Percentiles rank a stretch among this genome's conserved stretches.
These are phyloP conservation scores for Camelus dromedarius DNA, from an alignment of 2,113 vertebrate species.

Conservation along the genomic window DNA sequence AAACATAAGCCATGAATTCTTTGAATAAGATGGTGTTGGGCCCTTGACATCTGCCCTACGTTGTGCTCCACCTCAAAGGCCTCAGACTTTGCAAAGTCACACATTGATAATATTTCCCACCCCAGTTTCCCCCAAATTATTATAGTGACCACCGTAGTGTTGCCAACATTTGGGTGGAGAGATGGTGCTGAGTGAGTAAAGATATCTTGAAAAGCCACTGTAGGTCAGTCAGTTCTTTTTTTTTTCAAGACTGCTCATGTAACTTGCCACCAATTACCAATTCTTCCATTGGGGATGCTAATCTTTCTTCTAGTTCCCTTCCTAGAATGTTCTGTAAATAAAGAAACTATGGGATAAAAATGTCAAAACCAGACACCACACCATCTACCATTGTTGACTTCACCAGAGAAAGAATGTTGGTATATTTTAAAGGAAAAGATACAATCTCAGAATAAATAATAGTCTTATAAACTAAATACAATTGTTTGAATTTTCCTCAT, in stretches of 20 bases:
- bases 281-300: background rate
- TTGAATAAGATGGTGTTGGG: background rate
- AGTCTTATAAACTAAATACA: background rate
- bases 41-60: background rate
- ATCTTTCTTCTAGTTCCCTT: background rate
- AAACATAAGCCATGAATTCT: background rate
- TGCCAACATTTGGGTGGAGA: background rate
- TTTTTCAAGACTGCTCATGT: background rate
- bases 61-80: background rate
- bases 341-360: background rate
- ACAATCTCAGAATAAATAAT: background rate
- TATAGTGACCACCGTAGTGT: too few relatives aligned
- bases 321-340: background rate
- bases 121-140: background rate
- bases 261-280: background rate
- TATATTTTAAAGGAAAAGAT: background rate
- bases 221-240: background rate
- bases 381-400: background rate
- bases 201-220: background rate
- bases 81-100: background rate
- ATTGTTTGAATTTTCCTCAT: background rate
- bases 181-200: too few relatives aligned
- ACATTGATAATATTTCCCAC: background rate
- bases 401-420: background rate
- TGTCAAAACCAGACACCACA: background rate